A percentile compares a stretch with the other conserved stretches of the same genome.
Conservation (phyloP, 2,113 vertebrate genomes). For the Platysternon megacephalum region DNA sequence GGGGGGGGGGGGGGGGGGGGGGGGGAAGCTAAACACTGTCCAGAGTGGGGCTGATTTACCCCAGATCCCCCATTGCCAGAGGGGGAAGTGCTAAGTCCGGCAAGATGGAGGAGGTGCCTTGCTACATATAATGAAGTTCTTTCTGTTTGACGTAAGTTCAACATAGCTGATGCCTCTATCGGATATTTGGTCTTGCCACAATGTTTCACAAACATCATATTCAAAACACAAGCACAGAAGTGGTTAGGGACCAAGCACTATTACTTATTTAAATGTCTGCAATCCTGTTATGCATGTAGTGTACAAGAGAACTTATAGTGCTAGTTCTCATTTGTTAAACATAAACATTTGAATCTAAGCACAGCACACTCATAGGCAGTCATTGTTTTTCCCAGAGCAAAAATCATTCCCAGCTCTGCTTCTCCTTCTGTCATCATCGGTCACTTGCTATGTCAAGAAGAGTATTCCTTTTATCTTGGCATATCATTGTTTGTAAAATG, state of each 20-base stretch:
- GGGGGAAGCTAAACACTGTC: no score
- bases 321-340: neutral
- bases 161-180: no score
- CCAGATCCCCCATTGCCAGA: no score
- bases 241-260: neutral
- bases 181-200: no score
- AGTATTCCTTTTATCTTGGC: neutral
- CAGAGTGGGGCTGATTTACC: no score
- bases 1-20: accelerated
- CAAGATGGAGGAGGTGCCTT: no score
- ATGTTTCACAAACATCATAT: neutral
- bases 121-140: no score
- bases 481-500: neutral
- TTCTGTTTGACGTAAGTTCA: no score
- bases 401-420: neutral
- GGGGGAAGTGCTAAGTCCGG: no score
- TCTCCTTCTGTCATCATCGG: neutral
- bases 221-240: neutral
- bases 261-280: neutral
- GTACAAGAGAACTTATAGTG: neutral
- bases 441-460: neutral
- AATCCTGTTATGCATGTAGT: neutral
- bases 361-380: neutral
- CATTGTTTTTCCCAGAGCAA: neutral
- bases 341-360: neutral